phyloP scores from a whole-genome alignment of 2,113 vertebrate genomes.

The Oreochromis spilurus region DNA sequence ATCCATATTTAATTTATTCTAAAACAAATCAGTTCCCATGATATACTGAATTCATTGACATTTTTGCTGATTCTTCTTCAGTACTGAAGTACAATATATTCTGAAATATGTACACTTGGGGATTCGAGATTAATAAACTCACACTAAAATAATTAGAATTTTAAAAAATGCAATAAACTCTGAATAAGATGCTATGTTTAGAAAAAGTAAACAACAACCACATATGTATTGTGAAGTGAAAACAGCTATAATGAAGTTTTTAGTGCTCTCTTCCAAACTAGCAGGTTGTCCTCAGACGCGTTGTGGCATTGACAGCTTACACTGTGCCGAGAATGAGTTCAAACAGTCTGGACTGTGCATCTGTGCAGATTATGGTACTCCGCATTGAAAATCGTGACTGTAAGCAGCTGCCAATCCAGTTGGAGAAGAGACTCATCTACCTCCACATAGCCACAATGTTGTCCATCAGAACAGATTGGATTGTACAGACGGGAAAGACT shows the following conservation, averaged over 20 bases:
- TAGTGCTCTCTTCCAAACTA: not conserved
- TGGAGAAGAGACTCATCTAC: conserved; percentile 11
- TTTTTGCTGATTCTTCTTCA: not conserved
- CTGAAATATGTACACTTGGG: not conserved
- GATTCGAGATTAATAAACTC: not conserved
- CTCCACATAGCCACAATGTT: not conserved
- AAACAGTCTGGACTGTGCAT: conserved; percentile 32
- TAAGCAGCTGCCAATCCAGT: conserved; percentile 33
- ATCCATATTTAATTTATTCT: not conserved
- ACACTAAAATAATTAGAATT: not conserved
- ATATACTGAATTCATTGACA: not conserved
- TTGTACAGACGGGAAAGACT: not conserved
- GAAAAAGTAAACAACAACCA: not conserved
- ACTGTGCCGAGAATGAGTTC: not conserved
- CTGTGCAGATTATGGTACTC: conserved; percentile 32
- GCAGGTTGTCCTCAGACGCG: not conserved
- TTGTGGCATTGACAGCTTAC: conserved; percentile 6
- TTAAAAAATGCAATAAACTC: not conserved
- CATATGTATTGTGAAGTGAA: not conserved
- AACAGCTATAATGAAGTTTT: not conserved
- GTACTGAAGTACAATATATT: not conserved
- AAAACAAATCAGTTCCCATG: not conserved
- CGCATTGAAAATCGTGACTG: not conserved
- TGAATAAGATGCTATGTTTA: not conserved
- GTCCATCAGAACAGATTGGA: conserved; percentile 8